Evolutionary conservation across 2,888 invertebrate species (phyloP).

Genomic region (Acleris literana): DNA sequence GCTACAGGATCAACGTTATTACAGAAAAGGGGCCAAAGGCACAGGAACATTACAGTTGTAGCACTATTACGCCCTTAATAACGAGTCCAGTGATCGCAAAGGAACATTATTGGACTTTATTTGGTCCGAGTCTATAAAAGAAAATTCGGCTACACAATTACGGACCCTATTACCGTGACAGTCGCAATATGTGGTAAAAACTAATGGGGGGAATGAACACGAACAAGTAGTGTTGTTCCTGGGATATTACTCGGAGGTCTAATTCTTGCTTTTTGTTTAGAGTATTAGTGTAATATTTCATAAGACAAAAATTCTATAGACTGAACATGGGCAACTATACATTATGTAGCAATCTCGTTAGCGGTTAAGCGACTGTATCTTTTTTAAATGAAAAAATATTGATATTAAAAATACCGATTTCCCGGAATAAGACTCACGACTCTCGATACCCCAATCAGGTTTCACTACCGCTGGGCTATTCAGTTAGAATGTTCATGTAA

Average conservation of each 20-base stretch:
- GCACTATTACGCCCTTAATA: slow-evolving; percentile 24
- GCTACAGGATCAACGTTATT: background rate
- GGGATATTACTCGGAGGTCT: background rate
- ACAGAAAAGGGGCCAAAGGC: background rate
- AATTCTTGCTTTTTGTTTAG: background rate
- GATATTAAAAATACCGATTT: too few relatives aligned
- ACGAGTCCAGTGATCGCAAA: slow-evolving; percentile 24
- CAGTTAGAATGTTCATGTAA: too few relatives aligned
- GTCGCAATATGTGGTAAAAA: slow-evolving; percentile 34
- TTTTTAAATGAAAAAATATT: too few relatives aligned
- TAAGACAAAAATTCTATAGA: too few relatives aligned
- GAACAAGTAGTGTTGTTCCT: slow-evolving; percentile 15
- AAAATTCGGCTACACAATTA: slow-evolving; percentile 29
- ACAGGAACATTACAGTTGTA: slow-evolving; percentile 5
- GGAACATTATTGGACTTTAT: slow-evolving; percentile 31
- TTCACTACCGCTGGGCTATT: too few relatives aligned
- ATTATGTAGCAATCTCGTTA: too few relatives aligned
- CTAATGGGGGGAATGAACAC: slow-evolving; percentile 24
- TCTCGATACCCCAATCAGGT: too few relatives aligned
- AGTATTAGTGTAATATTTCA: too few relatives aligned
- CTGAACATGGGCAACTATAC: too few relatives aligned
- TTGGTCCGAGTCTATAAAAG: slow-evolving; percentile 30
- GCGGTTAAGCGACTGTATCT: too few relatives aligned
- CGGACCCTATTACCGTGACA: slow-evolving; percentile 23
- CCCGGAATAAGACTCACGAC: too few relatives aligned